Evolutionary conservation across 2,797 vertebrate genomes (phyloP), one percentile per base, ranked within the genome.

Genomic region (Gymnopithys bicolor): DNA sequence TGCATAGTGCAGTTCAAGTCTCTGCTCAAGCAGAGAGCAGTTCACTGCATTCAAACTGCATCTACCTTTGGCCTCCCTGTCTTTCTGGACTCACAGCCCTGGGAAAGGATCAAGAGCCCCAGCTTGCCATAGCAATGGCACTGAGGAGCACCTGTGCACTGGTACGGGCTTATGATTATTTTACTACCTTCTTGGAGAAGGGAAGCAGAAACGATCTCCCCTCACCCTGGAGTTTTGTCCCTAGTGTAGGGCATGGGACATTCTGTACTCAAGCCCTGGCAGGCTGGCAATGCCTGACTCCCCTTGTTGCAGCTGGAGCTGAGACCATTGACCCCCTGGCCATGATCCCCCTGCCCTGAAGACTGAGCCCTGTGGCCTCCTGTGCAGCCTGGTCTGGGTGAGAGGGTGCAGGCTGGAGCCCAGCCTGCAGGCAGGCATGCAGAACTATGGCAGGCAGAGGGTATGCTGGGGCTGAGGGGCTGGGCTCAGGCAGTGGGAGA

Each of bases 51-150:
- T 32, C 45, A 58, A 53, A 56, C 19, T 1, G 0, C 0, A 1
- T 46, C 67, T 41, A 19, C 30, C 45, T 46, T 60, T 19, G 56
- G 18, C 48, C 17, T 58, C 48, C 35, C 28, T 0, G 0, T 48
- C 30, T 30, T 5, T 3, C 2, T 0, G 2, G 74, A 39, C 39
- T 39, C 8, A 11, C 7, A 9, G 2, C 19, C 2, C 24, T 14
- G 62, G 19, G 15, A 62, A 14, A 51, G n/a, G 33, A 41, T 28
- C 1, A 1, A 52, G 52, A 69, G 13, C 16, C 30, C 30, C 7
- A 9, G 0, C 7, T 19, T 35, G 23, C 23, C 51, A 8, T 12
- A 62, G 64, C 0, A 1, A 9, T 2, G 15, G 30, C 43, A n/a
- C 46, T 55, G 53, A 69, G 30, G 33, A 66, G 11, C 56, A 69